Base-by-base conservation (phyloP, 2,797 vertebrate genomes). In the Brotula barbata region DNA sequence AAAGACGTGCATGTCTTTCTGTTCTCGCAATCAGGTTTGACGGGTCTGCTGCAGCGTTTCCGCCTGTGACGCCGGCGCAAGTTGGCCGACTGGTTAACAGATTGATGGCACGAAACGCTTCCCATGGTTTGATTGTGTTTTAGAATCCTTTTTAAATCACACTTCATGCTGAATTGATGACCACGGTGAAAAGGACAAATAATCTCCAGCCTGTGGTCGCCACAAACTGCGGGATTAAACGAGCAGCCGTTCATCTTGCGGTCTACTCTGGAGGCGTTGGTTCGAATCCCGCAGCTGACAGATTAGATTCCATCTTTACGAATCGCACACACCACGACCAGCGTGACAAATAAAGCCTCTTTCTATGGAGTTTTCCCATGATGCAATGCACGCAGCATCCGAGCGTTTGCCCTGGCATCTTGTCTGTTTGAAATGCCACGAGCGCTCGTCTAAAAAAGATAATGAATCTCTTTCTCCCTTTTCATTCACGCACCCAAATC, bases 1-100 rank as follows among this genome's bases (percentile, higher is more conserved):
- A 42, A 42, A 39, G 36, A 0, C 36, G 8, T n/a, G 20, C 40
- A 59, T n/a, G 43, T 63, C 50, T 25, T 11, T 44, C 25, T 63
- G 59, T 45, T 57, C 51, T 68, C 68, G 59, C 54, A 64, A 82
- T 82, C 85, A 78, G 86, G 86, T 87, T 84, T 71, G 69, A 72
- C 83, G 5, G 64, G 78, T 86, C 63, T 36, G 53, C 25, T 43
- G 41, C 50, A 51, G 58, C 22, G 23, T 70, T 57, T 67, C 54
- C 1, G 17, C 61, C 51, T 69, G 28, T 44, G 43, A 52, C 70
- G 57, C 37, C 34, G 59, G 64, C 43, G 42, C 65, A 51, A 2
- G 63, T 62, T 56, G 21, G 21, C 21, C 42, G 63, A n/a, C 40
- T 16, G 33, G 15, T 60, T 48, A 12, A 39, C 73, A 78, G 49